Conservation (phyloP, 2,797 vertebrate species). For the Todus mexicanus region DNA sequence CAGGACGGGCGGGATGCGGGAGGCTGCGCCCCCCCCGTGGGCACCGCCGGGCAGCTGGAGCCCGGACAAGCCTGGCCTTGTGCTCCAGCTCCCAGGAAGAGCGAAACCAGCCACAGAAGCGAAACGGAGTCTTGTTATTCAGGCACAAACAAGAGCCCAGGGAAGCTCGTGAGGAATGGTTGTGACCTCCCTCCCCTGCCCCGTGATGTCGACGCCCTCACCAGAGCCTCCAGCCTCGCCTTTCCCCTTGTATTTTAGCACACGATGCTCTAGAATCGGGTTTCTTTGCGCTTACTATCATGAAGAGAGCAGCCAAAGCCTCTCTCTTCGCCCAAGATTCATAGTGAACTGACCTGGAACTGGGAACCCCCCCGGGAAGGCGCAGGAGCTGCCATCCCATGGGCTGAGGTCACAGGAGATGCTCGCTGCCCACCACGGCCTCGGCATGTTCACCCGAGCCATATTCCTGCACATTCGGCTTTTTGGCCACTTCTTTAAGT, state of each 20-base stretch:
- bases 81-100: not conserved
- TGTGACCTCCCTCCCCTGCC: fast-evolving
- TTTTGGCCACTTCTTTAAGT: not conserved
- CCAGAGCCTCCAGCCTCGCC: not conserved
- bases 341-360: fast-evolving
- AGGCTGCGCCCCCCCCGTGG: not conserved
- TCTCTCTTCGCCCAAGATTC: not conserved
- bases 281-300: not conserved
- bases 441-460: fast-evolving
- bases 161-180: not conserved
- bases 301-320: fast-evolving
- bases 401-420: not conserved
- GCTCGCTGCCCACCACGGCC: not conserved
- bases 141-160: not conserved
- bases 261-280: fast-evolving
- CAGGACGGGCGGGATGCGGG: not conserved
- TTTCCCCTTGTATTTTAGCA: not conserved
- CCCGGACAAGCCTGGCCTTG: not conserved
- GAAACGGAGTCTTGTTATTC: not conserved
- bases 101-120: not conserved
- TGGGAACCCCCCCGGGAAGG: not conserved
- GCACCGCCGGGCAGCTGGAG: not conserved
- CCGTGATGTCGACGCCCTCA: fast-evolving
- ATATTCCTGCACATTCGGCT: not conserved
- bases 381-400: fast-evolving